A percentile compares a stretch with the other conserved stretches of the same genome.
phyloP scores from a whole-genome alignment of 2,113 vertebrate species.

The Abramis brama region DNA sequence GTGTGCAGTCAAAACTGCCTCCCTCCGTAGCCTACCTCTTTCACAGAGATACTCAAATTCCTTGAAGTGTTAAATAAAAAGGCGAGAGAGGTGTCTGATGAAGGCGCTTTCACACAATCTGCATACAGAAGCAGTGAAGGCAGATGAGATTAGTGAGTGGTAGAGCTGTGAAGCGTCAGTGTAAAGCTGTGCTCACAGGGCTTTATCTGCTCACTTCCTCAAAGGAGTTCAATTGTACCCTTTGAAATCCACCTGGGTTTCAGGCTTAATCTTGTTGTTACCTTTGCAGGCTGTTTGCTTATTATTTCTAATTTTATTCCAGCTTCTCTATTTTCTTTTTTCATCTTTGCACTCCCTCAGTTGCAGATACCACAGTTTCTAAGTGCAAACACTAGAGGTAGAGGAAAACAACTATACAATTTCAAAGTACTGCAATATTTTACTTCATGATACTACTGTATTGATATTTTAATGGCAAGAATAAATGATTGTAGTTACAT shows the following conservation, averaged over 20 bases:
- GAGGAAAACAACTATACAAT: not conserved
- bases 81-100: conserved; percentile 30
- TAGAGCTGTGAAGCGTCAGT: conserved; percentile 27
- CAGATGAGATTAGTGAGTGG: conserved; percentile 14
- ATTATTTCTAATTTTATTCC: conserved; percentile 19
- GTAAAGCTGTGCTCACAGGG: conserved; percentile 18
- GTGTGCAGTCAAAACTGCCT: not conserved
- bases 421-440: conserved; percentile 11
- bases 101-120: conserved; percentile 22
- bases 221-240: conserved; percentile 20
- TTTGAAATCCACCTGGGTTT: conserved; percentile 46
- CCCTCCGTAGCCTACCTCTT: not conserved
- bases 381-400: not conserved
- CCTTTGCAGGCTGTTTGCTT: conserved; percentile 25
- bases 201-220: conserved; percentile 31
- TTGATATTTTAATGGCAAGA: not conserved
- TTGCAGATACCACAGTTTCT: not conserved
- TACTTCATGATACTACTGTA: not conserved
- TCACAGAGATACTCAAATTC: conserved; percentile 4
- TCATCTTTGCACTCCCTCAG: not conserved
- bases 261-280: conserved; percentile 27
- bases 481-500: not conserved
- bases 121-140: not conserved
- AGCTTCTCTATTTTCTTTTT: not conserved
- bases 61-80: conserved; percentile 29